A percentile compares a stretch with the other conserved stretches of the same genome.
Evolutionary conservation across 2,113 vertebrate species (phyloP).

Genomic region (Rhinogobius similis): DNA sequence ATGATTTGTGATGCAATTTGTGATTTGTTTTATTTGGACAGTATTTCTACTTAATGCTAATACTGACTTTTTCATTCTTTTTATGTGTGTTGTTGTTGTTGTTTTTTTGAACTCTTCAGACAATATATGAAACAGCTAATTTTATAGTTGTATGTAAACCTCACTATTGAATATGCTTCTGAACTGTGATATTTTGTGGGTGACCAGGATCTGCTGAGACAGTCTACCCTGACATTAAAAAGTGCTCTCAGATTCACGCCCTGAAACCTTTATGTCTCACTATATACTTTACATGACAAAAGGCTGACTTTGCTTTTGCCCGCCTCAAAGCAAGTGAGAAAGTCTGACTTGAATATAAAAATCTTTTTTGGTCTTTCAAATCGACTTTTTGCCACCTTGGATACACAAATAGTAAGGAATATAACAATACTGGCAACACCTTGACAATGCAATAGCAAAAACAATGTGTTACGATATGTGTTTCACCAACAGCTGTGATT

Average conservation of each 20-base stretch:
- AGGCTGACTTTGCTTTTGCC: constrained; percentile 1
- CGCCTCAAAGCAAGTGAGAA: background rate
- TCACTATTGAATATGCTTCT: background rate
- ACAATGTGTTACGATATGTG: too few species aligned
- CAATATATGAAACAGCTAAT: background rate
- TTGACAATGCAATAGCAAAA: too few species aligned
- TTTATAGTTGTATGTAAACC: background rate
- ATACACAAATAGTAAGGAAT: constrained; percentile 1
- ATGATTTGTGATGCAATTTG: too few species aligned
- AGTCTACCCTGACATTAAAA: background rate
- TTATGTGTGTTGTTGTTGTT: too few species aligned
- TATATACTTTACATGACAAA: constrained; percentile 12
- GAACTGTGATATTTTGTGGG: background rate
- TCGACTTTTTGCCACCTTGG: constrained; percentile 4
- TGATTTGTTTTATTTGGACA: too few species aligned
- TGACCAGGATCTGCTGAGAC: background rate
- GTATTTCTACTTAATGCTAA: too few species aligned
- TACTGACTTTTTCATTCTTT: background rate
- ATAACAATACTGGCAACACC: background rate
- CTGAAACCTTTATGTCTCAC: background rate
- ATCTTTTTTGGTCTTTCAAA: constrained; percentile 7
- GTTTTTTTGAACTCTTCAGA: background rate
- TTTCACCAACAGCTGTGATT: too few species aligned
- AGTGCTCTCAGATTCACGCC: background rate
- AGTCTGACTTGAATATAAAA: constrained; percentile 9